phyloP scores from a whole-genome alignment of 2,113 vertebrate species.

The Clupea harengus region DNA sequence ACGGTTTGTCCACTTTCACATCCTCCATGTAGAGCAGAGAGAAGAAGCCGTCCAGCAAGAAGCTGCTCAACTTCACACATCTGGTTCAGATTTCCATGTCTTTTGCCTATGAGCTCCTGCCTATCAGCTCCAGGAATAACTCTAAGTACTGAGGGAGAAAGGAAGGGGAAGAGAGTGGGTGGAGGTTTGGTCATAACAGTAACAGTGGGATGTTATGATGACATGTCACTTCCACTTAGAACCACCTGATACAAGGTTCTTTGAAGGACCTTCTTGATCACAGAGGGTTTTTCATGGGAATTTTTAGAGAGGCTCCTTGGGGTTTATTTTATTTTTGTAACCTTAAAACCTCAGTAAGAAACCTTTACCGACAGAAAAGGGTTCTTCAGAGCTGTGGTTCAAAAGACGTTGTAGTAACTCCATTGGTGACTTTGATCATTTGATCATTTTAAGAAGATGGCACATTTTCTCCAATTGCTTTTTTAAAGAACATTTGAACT shows the following conservation, averaged over 20 bases:
- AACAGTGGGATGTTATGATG: not conserved
- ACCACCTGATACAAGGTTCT: not conserved
- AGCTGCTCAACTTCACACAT: constrained; percentile 14
- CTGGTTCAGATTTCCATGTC: constrained; percentile 24
- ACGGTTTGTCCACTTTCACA: not conserved
- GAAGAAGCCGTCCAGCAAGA: not conserved
- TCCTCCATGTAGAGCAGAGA: not conserved
- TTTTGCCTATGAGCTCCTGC: not conserved
- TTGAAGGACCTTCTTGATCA: not conserved
- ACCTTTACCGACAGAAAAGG: no score
- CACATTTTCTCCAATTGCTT: not conserved
- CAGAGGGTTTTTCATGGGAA: not conserved
- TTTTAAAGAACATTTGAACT: not conserved
- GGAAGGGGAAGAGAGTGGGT: not conserved
- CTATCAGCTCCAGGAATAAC: not conserved
- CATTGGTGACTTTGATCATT: not conserved
- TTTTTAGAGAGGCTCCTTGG: not conserved
- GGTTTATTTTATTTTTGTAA: not conserved
- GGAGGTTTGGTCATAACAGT: not conserved
- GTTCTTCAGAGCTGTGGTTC: not conserved
- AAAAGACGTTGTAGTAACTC: not conserved
- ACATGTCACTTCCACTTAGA: not conserved
- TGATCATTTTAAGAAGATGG: not conserved
- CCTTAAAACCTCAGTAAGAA: not conserved
- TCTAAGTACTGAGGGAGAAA: not conserved